Base-by-base conservation (phyloP, 2,888 invertebrate genomes). In the Synanthedon vespiformis region DNA sequence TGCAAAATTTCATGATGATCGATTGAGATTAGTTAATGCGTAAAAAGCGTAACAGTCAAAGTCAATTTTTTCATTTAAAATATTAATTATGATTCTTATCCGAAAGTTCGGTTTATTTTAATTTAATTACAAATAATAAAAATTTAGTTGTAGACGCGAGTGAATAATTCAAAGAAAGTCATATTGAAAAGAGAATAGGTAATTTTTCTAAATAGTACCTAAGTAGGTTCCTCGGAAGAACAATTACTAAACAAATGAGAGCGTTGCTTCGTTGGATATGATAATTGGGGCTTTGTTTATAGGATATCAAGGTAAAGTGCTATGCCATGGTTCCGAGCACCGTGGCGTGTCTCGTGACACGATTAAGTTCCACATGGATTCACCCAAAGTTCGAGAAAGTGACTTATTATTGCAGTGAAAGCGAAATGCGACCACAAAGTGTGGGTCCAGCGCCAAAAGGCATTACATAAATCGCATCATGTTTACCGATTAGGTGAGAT, bases 341-440 rank as follows among this genome's bases (percentile, higher is more conserved):
- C 40, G 50, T 18, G 12, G 13, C 52, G 49, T 52, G 55, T 56
- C 54, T 53, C 53, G 55, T 51, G 53, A 54, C 56, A 55, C 54
- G 54, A 55, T 51, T 44, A 34, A 52, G 49, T 58, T 57, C 60
- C 56, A 54, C 59, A 51, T 57, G 57, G 63, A 60, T 65, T 63
- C 65, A 64, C 66, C 71, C 62, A 75, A 77, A 78, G 64, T 71
- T 67, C 67, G 78, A 80, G 84, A 86, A 84, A 85, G 83, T 68
- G 63, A 57, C 61, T 65, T 72, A 73, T 72, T 74, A 74, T 18
- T 34, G 40, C 63, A 68, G 85, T 73, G 86, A 86, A 86, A 86
- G 86, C 72, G 76, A 77, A 74, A 65, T 74, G 65, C 73, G 70
- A 65, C 69, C 73, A 70, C 72, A 66, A 59, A 60, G 59, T 60